Evolutionary conservation across 2,888 invertebrate genomes (phyloP).

Genomic region (Pseudococcus longispinus): DNA sequence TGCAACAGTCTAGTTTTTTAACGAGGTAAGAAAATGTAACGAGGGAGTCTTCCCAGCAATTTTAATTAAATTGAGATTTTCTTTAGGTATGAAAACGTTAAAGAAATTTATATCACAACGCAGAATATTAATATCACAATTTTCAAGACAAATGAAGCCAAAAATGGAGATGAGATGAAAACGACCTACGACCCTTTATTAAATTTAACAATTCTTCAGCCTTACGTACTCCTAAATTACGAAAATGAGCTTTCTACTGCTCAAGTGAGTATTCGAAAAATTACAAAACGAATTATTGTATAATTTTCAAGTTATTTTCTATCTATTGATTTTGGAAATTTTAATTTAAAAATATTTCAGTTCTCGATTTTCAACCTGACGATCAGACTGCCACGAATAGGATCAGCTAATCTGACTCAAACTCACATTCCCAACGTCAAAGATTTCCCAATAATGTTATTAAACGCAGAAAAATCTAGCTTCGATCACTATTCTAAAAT

Average conservation of each 20-base stretch:
- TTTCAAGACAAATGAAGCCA: background rate
- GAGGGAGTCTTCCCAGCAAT: background rate
- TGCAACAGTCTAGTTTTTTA: background rate
- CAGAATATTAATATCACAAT: conserved; percentile 3
- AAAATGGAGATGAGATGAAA: background rate
- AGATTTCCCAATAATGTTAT: background rate
- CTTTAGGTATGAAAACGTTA: conserved; percentile 31
- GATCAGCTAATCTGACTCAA: background rate
- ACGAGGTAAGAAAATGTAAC: background rate
- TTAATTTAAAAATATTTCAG: background rate
- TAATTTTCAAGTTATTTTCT: too few relatives aligned
- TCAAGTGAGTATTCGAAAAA: conserved; percentile 8
- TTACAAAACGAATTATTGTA: background rate
- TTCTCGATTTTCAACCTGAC: conserved; percentile 6
- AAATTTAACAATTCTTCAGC: background rate
- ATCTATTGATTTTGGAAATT: background rate
- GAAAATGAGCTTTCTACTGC: conserved; percentile 30
- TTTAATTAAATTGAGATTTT: background rate
- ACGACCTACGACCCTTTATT: background rate
- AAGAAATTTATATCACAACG: conserved; percentile 34
- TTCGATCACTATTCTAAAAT: conserved; percentile 43
- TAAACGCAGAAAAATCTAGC: background rate
- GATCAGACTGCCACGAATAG: background rate
- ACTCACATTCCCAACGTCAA: background rate
- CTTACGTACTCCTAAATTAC: conserved; percentile 7